Conservation (phyloP, 2,113 vertebrate genomes). For the Rissa tridactyla region DNA sequence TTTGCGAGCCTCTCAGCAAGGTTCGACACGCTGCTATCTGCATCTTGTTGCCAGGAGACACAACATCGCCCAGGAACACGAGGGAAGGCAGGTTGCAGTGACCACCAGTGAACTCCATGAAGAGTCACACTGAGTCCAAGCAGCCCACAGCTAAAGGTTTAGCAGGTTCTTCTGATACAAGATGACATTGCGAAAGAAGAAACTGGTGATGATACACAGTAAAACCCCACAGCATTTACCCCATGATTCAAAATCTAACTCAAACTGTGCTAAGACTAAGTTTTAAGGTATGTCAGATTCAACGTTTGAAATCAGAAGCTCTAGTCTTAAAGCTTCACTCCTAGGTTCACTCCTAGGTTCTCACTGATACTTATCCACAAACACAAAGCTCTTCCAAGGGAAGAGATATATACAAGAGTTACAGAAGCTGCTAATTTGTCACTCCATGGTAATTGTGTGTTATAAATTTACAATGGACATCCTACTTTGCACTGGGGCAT, state of each 20-base stretch:
- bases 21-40: slow-evolving; percentile 76
- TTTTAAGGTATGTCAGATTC: neutral
- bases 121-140: neutral
- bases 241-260: neutral
- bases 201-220: accelerated
- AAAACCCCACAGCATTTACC: neutral
- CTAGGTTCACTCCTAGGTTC: neutral
- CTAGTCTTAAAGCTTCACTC: neutral
- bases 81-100: slow-evolving; percentile 61
- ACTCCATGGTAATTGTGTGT: accelerated
- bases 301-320: neutral
- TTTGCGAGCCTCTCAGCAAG: slow-evolving; percentile 76
- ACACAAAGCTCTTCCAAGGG: neutral
- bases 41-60: slow-evolving; percentile 80
- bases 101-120: slow-evolving; percentile 47
- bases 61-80: slow-evolving; percentile 56
- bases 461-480: neutral
- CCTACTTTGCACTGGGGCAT: neutral
- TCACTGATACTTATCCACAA: neutral
- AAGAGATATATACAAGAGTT: neutral
- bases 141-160: neutral
- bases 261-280: neutral
- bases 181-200: accelerated
- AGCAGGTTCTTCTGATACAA: neutral
- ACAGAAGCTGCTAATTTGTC: neutral